Conservation (phyloP, 2,113 vertebrate genomes). For the Sciurus niger region DNA sequence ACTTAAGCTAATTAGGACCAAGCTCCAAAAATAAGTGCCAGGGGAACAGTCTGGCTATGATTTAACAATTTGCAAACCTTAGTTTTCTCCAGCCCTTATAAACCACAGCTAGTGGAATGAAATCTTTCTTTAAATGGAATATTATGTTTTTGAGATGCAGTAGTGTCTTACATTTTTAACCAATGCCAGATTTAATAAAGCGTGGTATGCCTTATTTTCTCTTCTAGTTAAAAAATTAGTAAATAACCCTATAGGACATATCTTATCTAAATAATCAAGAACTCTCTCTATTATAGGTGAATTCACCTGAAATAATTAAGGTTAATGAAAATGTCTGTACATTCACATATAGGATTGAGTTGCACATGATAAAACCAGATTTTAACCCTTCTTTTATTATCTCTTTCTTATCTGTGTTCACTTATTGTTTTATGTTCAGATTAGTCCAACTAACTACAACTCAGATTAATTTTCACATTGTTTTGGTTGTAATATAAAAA, state of each 20-base stretch:
- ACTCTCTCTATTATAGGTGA: conserved; percentile 13
- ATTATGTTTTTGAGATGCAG: background rate
- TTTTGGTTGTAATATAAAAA: conserved; percentile 83
- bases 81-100: background rate
- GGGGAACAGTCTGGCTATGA: background rate
- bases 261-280: conserved; percentile 63
- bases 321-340: conserved; percentile 73
- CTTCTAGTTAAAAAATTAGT: background rate
- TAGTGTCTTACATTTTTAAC: conserved; percentile 49
- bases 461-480: conserved; percentile 80
- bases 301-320: conserved; percentile 67
- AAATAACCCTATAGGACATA: conserved; percentile 24
- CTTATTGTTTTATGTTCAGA: conserved; percentile 65
- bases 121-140: conserved; percentile 43
- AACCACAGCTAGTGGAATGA: background rate
- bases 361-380: conserved; percentile 53
- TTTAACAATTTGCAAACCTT: background rate
- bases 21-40: conserved; percentile 5
- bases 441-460: conserved; percentile 62
- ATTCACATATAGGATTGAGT: background rate
- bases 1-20: conserved; percentile 36
- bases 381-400: conserved; percentile 62
- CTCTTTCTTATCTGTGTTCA: conserved; percentile 64
- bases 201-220: conserved; percentile 51
- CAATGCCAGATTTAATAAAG: conserved; percentile 49